phyloP scores from a whole-genome alignment of 2,797 vertebrate genomes.

The Alfaro cultratus region DNA sequence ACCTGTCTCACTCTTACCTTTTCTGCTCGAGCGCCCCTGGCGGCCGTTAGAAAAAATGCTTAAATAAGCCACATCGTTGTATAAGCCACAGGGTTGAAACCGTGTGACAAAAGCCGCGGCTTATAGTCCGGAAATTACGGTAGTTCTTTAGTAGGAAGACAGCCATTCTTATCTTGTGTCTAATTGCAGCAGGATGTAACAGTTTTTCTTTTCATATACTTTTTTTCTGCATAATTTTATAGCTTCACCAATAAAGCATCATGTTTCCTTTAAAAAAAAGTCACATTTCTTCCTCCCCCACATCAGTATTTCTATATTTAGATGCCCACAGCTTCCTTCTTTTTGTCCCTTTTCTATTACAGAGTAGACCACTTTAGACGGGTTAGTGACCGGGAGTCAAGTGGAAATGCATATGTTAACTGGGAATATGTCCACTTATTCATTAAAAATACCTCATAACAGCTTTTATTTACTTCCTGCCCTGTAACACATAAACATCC shows the following conservation, averaged over 20 bases:
- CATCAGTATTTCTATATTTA: conserved; percentile 25
- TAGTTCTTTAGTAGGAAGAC: neutral
- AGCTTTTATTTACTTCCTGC: conserved; percentile 16
- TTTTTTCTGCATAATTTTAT: neutral
- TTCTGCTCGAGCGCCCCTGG: too few relatives aligned
- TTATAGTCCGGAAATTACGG: too few relatives aligned
- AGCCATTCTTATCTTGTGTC: neutral
- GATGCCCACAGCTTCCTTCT: neutral
- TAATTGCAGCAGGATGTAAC: neutral
- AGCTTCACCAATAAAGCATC: neutral
- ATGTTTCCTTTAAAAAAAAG: neutral
- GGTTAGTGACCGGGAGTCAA: conserved; percentile 46
- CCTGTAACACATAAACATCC: conserved; percentile 12
- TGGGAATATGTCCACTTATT: conserved; percentile 51
- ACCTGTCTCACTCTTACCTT: too few relatives aligned
- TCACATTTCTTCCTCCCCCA: conserved; percentile 11
- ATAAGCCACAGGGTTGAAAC: too few relatives aligned
- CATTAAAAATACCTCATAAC: conserved; percentile 60
- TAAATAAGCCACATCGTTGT: too few relatives aligned
- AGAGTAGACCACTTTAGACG: conserved; percentile 43
- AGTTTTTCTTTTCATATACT: neutral
- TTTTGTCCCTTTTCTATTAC: conserved; percentile 23
- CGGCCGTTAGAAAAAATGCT: too few relatives aligned
- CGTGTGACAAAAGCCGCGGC: too few relatives aligned
- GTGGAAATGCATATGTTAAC: conserved; percentile 49